Evolutionary conservation across 92 coral and sea anemone genomes (phyloP), one percentile per base, ranked within the genome.

Genomic region (Zoanthus sansibaricus): DNA sequence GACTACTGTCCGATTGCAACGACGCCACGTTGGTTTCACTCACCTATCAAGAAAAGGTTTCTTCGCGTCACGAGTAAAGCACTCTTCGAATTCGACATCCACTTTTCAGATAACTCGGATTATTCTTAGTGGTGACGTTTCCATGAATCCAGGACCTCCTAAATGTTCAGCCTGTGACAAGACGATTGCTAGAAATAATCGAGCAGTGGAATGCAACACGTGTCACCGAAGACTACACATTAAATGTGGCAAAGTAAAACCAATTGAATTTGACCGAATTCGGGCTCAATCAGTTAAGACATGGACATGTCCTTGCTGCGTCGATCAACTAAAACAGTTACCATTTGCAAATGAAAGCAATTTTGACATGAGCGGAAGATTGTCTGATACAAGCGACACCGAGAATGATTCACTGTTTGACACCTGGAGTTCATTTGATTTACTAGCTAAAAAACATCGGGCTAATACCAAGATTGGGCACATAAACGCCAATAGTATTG

Each of bases 1-100:
- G 87, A 83, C 66, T 83, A 83, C 87, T 71, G 78, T 48, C 87
- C 78, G 68, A 83, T 83, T 70, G 78, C 69, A 83, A 71, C 87
- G 51, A 83, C 78, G 87, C 87, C 78, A 83, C 75, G 78, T 83
- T 83, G 87, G 87, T 82, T 82, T 82, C 77, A 82, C 75, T 82
- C 75, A 42, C 86, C 64, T 82, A 66, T 68, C 86, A 82, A 82
- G 86, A 68, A 82, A 82, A 82, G 76, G 86, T 68, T 82, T 82
- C 76, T 82, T 82, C 67, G 76, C 86, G 75, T 47, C 64, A 82
- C 72, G 71, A 74, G 80, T 84, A 52, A 84, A 82, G 75, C 86
- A 82, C 86, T 82, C 86, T 68, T 44, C 62, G 74, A 82, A 64
- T 82, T 82, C 86, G 86, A 82, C 77, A 68, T 82, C 76, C 77